Base-by-base conservation (phyloP, 2,888 invertebrate genomes). In the Spilosoma lubricipeda region DNA sequence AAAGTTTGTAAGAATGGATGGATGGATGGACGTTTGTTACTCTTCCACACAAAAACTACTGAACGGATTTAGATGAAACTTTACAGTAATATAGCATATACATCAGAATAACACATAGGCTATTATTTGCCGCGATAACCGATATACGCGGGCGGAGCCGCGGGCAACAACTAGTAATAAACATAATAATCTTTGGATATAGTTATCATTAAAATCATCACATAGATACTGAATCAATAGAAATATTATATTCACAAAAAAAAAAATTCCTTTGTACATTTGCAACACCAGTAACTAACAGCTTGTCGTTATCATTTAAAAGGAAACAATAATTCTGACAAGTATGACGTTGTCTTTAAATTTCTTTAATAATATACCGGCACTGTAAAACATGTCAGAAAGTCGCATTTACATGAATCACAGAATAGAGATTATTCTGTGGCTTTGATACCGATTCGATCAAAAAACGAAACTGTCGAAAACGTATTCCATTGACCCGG, bases 401-500 rank as follows among this genome's bases (percentile, higher is more conserved):
- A 63, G 63, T 30, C 63, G 52, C 23, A 33, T 68, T 52, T 45
- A n/a, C n/a, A n/a, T n/a, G n/a, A n/a, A n/a, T n/a, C n/a, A n/a
- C n/a, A n/a, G n/a, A n/a, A n/a, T n/a, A n/a, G n/a, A n/a, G n/a
- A n/a, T n/a, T n/a, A n/a, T n/a, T n/a, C n/a, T n/a, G n/a, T n/a
- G n/a, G 48, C 27, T 30, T 30, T 65, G 39, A 45, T 45, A 80
- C 75, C 70, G 69, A 23, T 48, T 70, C 63, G 30, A 76, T 74
- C 71, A 73, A 70, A 65, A 67, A 82, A 82, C 81, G 79, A 84
- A 82, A 86, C 79, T 83, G 82, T 86, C 83, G 84, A 89, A 83
- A 88, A 88, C 88, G 88, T 89, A 93, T 93, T 89, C 87, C 83
- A 86, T 87, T 92, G 93, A 93, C 93, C 93, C 87, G 90, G 88